Base-by-base conservation (phyloP, 2,888 invertebrate species). In the Fragum sueziense region DNA sequence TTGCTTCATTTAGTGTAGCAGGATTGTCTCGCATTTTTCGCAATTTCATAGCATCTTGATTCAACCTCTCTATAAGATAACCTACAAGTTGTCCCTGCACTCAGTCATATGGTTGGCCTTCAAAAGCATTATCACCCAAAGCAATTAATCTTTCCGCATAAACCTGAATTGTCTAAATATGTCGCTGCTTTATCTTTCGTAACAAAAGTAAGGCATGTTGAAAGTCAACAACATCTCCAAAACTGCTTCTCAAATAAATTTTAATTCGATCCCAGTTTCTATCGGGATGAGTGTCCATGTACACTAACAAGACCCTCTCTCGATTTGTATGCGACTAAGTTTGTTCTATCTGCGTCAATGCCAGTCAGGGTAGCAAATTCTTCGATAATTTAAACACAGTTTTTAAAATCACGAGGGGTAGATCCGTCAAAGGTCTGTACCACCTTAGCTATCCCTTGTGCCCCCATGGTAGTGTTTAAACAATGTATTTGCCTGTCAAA, bases 221-320 rank as follows among this genome's bases (percentile, higher is more conserved):
- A 33, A 51, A 69, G 34, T 80, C 80, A 11, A 61, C 62, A n/a
- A 80, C 51, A n/a, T 77, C 77, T 17, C 67, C 77, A 31, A 80
- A 80, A 17, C n/a, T n/a, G n/a, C n/a, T n/a, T n/a, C n/a, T n/a
- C n/a, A n/a, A n/a, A n/a, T n/a, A n/a, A n/a, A 14, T 61, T 51
- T 73, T 68, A 3, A 78, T 65, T 27, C n/a, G 22, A n/a, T 51
- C 33, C 62, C 61, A 78, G n/a, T 41, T 27, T 9, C 37, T n/a
- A 9, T 51, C 25, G 6, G 67, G 52, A 33, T 69, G 25, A 22
- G 34, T 20, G 20, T 52, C 70, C 4, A 76, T 41, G 51, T 80
- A 73, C 76, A 20, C 61, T 61, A 33, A 74, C 70, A 7, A 74
- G 70, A 33, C 74, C 80, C 34, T 41, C 47, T 57, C 71, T 68